These are phyloP conservation scores for Fopius arisanus DNA, from an alignment of 1,140 invertebrate genomes.

Conservation along the genomic window DNA sequence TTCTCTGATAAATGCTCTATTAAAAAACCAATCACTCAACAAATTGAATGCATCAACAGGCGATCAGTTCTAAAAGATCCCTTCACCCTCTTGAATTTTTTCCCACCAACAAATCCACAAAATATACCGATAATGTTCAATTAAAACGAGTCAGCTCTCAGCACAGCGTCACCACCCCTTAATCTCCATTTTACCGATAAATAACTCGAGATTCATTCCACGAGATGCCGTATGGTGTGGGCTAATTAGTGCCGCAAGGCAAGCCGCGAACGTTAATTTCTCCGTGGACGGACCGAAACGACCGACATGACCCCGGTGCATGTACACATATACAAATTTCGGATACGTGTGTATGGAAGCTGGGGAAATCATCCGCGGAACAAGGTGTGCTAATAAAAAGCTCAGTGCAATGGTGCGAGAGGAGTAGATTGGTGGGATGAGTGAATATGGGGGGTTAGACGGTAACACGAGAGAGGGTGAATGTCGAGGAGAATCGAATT, in stretches of 20 bases:
- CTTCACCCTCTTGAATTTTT: too few relatives aligned
- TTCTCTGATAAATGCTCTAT: too few relatives aligned
- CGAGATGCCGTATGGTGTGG: conserved; percentile 1
- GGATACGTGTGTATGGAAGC: conserved; percentile 21
- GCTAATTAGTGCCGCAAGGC: conserved; percentile 31
- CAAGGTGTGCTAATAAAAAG: conserved; percentile 16
- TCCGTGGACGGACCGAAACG: conserved; percentile 26
- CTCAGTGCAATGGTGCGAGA: conserved; percentile 8
- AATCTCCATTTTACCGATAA: not conserved
- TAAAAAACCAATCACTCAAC: too few relatives aligned
- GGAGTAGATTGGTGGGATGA: not conserved
- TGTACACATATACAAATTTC: conserved; percentile 11
- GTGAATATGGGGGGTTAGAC: not conserved
- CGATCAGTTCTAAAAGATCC: too few relatives aligned
- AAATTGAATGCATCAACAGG: too few relatives aligned
- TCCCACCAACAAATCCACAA: not conserved
- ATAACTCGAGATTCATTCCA: conserved; percentile 9
- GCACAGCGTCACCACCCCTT: not conserved
- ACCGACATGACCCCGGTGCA: conserved; percentile 16
- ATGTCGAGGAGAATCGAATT: conserved; percentile 11
- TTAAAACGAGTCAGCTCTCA: not conserved
- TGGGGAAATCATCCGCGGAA: conserved; percentile 26
- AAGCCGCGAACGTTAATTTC: conserved; percentile 28
- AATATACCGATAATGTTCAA: not conserved
- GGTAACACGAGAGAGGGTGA: not conserved